Conservation (phyloP, 2,888 invertebrate species). For the Crossocerus cetratus region DNA sequence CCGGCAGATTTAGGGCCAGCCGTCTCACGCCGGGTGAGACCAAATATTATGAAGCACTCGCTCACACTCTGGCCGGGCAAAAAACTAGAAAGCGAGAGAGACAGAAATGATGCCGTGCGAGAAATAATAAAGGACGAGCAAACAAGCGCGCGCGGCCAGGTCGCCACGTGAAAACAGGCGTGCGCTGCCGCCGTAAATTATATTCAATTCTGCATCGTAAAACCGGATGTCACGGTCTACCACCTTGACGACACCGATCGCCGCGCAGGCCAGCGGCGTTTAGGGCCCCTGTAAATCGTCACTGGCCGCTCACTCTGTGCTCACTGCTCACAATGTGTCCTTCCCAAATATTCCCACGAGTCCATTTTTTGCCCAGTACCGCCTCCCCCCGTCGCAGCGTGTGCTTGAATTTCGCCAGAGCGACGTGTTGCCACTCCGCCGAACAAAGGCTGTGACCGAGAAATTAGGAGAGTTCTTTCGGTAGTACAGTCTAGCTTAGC, state of each 20-base stretch:
- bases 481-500: no score
- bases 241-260: slow-evolving; percentile 65
- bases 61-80: not conserved
- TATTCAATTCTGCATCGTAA: slow-evolving; percentile 69
- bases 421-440: no score
- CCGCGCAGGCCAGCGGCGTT: slow-evolving; percentile 52
- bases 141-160: slow-evolving; percentile 26
- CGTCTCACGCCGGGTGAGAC: slow-evolving; percentile 9
- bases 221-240: slow-evolving; percentile 64
- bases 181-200: slow-evolving; percentile 66
- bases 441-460: no score
- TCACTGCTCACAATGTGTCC: slow-evolving; percentile 27
- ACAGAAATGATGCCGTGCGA: slow-evolving; percentile 23
- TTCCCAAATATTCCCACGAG: slow-evolving; percentile 13
- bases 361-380: not conserved
- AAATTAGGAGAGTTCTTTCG: no score
- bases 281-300: slow-evolving; percentile 48
- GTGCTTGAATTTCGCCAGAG: not conserved
- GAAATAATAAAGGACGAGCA: no score
- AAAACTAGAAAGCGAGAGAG: slow-evolving; percentile 4
- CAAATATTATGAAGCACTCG: slow-evolving; percentile 40
- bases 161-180: slow-evolving; percentile 50
- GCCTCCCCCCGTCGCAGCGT: not conserved
- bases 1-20: slow-evolving; percentile 18
- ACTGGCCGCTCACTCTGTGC: slow-evolving; percentile 16